Evolutionary conservation across 2,113 vertebrate genomes (phyloP), one percentile per base, ranked within the genome.

Genomic region (Apeltes quadracus): DNA sequence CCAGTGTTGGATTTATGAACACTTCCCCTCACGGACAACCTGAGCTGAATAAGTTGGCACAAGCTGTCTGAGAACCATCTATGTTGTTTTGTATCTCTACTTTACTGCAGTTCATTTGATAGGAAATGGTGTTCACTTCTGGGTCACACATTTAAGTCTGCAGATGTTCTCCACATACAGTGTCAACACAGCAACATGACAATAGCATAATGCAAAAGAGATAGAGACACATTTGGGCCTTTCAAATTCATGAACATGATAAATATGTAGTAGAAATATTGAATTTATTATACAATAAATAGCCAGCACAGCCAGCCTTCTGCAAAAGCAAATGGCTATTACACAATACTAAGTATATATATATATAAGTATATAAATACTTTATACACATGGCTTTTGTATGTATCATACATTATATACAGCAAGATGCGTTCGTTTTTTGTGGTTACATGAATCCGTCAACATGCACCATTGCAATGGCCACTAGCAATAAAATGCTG

Each of bases 291-390:
- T 16, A 29, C 6, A 25, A 65, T 36, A n/a, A 73, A 27, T 16
- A 3, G 76, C 76, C 16, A 80, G 16, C 12, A 69, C 75, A 81
- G 5, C 82, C 81, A 89, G 71, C 79, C 81, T 78, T 72, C 0
- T 43, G 55, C n/a, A 58, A 29, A 2, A 71, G 2, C 0, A 48
- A 25, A 61, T 54, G 1, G 11, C 36, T 36, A 22, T 63, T 53
- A 55, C 69, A 68, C 66, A 20, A 67, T 69, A 82, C 67, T 23
- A 64, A 2, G 81, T 80, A 84, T 86, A 87, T 83, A 83, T 20
- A 72, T 7, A 34, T 34, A 34, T 34, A 34, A 7, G 7, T 29
- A 29, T 29, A 29, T 3, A 29, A 29, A 29, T 29, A 29, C 5
- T 64, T 0, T 50, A 32, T 23, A 53, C 2, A 18, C 25, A 51